A percentile compares a stretch with the other conserved stretches of the same genome.
Conservation (phyloP, 2,797 vertebrate genomes). For the Xenentodon cancila region DNA sequence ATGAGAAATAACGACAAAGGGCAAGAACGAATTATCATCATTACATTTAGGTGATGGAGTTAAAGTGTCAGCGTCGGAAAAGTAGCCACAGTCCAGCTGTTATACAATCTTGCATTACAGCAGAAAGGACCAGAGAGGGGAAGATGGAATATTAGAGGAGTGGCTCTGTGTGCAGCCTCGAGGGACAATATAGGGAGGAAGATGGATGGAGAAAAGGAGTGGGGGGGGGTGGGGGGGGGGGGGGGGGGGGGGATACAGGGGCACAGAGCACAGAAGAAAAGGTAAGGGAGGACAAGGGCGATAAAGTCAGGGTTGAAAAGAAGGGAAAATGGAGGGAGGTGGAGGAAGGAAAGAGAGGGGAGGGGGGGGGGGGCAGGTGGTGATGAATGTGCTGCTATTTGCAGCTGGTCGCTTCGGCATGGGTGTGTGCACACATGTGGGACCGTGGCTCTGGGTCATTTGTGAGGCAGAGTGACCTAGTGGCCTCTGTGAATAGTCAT, state of each 20-base stretch:
- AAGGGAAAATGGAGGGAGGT: slow-evolving; percentile 40
- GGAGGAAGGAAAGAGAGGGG: slow-evolving; percentile 43
- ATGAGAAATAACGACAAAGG: slow-evolving; percentile 38
- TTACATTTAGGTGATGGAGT: slow-evolving; percentile 48
- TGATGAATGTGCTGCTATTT: slow-evolving; percentile 77
- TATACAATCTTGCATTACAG: slow-evolving; percentile 58
- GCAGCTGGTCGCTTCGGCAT: slow-evolving; percentile 39
- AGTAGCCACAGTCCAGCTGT: slow-evolving; percentile 43
- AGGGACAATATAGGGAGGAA: slow-evolving; percentile 39
- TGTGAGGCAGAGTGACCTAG: slow-evolving; percentile 66
- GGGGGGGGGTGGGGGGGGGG: slow-evolving; percentile 38
- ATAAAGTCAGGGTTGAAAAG: slow-evolving; percentile 36
- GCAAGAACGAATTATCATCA: slow-evolving; percentile 55
- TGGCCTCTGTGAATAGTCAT: slow-evolving; percentile 43
- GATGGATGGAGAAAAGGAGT: slow-evolving; percentile 49
- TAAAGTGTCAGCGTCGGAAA: slow-evolving; percentile 46
- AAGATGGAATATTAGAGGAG: slow-evolving; percentile 50
- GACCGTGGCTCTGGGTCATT: slow-evolving; percentile 60
- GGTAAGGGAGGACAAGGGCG: slow-evolving; percentile 32
- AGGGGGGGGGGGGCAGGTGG: slow-evolving; percentile 53
- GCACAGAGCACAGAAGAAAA: slow-evolving; percentile 19
- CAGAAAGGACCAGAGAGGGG: slow-evolving; percentile 28
- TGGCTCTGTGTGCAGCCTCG: slow-evolving; percentile 51
- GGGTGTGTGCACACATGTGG: slow-evolving; percentile 45
- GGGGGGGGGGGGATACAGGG: slow-evolving; percentile 41